These are phyloP conservation scores for Trigoniulus corallinus DNA, from an alignment of 1,140 invertebrate genomes.

Conservation along the genomic window DNA sequence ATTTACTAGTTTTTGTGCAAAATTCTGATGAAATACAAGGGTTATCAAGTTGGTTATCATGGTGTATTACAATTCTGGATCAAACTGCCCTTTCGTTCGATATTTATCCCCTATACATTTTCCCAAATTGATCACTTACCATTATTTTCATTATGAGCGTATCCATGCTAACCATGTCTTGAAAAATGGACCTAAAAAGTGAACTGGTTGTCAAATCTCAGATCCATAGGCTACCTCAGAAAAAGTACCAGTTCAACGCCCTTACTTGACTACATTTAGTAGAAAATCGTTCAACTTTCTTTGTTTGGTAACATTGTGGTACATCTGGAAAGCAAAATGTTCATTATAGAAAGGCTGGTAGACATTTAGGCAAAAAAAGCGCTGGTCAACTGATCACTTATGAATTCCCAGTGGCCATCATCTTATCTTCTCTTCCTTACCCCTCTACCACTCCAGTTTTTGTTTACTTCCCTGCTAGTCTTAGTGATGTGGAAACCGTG, in stretches of 20 bases:
- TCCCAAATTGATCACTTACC: conserved; percentile 19
- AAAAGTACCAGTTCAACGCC: conserved; percentile 8
- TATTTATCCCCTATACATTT: neutral
- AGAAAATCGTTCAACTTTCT: conserved; percentile 50
- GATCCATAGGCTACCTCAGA: neutral
- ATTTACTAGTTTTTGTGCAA: conserved; percentile 57
- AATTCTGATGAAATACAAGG: conserved; percentile 37
- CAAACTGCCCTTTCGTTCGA: neutral
- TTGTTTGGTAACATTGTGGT: conserved; percentile 42
- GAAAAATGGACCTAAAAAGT: conserved; percentile 35
- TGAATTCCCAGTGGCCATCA: too few relatives aligned
- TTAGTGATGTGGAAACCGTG: too few relatives aligned
- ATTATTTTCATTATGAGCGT: conserved; percentile 64
- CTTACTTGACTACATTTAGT: conserved; percentile 51
- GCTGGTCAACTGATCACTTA: too few relatives aligned
- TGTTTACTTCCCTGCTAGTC: too few relatives aligned
- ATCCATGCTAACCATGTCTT: conserved; percentile 72
- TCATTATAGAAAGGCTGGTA: too few relatives aligned
- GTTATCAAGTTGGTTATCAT: conserved; percentile 8
- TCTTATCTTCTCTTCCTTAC: too few relatives aligned
- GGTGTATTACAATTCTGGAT: neutral
- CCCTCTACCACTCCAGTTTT: too few relatives aligned
- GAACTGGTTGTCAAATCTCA: neutral
- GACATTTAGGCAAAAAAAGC: too few relatives aligned
- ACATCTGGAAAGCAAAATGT: too few relatives aligned